phyloP scores from a whole-genome alignment of 2,113 vertebrate species.

The Eretmochelys imbricata region DNA sequence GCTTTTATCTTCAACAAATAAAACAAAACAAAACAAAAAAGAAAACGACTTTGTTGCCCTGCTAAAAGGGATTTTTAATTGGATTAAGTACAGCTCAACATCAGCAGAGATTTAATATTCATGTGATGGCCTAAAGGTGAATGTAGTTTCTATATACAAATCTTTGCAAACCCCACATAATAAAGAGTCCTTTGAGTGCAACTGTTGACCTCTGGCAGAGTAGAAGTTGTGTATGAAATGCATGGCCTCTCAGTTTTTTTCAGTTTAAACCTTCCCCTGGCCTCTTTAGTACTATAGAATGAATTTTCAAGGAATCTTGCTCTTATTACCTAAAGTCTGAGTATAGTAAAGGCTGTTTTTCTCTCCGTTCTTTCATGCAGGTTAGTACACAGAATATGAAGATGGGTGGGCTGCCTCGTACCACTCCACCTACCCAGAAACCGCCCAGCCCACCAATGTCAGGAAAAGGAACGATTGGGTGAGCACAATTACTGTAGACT shows the following conservation, averaged over 20 bases:
- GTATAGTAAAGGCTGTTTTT: constrained; percentile 65
- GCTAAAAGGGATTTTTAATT: constrained; percentile 37
- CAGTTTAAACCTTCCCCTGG: constrained; percentile 63
- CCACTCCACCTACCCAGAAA: constrained; percentile 97
- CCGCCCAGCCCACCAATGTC: constrained; percentile 95
- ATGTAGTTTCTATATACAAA: constrained; percentile 52
- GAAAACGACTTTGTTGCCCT: background rate
- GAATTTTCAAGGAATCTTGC: constrained; percentile 43
- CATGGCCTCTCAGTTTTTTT: constrained; percentile 75
- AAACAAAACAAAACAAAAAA: background rate
- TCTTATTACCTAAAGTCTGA: constrained; percentile 34
- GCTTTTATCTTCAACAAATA: background rate
- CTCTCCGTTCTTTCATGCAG: constrained; percentile 74
- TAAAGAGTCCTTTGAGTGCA: constrained; percentile 82
- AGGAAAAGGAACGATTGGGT: constrained; percentile 98
- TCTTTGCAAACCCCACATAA: constrained; percentile 48
- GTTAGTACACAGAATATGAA: constrained; percentile 99
- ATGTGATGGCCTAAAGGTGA: constrained; percentile 71
- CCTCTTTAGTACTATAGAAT: constrained; percentile 48
- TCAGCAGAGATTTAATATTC: constrained; percentile 63
- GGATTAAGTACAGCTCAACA: constrained; percentile 26
- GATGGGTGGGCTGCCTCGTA: constrained; percentile 93
- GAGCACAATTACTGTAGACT: constrained; percentile 68
- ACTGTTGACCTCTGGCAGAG: constrained; percentile 75
- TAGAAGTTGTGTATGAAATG: constrained; percentile 75